Conservation (phyloP, 1,140 invertebrate genomes). For the Drosophila burlai region DNA sequence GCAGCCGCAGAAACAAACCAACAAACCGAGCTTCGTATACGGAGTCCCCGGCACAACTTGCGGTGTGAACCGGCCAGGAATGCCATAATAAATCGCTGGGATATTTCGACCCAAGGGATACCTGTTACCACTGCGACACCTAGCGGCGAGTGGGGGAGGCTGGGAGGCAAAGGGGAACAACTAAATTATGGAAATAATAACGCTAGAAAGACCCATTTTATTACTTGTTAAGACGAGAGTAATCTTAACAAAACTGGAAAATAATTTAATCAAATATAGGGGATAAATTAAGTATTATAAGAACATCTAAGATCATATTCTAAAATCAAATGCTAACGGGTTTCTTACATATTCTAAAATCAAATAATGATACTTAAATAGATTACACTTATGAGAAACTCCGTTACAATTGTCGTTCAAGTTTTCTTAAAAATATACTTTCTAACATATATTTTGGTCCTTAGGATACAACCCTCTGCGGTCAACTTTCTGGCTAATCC, state of each 20-base stretch:
- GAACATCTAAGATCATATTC: background rate
- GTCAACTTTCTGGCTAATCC: background rate
- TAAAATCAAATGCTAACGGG: background rate
- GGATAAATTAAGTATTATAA: too few species aligned
- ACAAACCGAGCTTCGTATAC: conserved; percentile 43
- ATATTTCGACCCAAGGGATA: conserved; percentile 24
- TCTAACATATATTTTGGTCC: too few species aligned
- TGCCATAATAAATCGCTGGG: background rate
- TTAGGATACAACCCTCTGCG: background rate
- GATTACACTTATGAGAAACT: background rate
- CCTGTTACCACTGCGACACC: conserved; percentile 23
- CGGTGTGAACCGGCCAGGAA: conserved; percentile 68
- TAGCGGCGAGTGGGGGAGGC: background rate
- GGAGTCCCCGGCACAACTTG: conserved; percentile 66
- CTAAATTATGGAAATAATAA: background rate
- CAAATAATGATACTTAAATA: too few species aligned
- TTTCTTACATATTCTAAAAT: too few species aligned
- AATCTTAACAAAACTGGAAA: background rate
- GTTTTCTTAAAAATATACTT: background rate
- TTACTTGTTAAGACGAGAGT: background rate
- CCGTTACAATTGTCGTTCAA: background rate
- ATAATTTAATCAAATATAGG: too few species aligned
- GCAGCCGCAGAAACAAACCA: conserved; percentile 57
- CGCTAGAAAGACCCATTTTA: background rate
- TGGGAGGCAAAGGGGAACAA: too few species aligned